Conservation (phyloP, 2,797 vertebrate genomes). For the Triplophysa yarkandensis region DNA sequence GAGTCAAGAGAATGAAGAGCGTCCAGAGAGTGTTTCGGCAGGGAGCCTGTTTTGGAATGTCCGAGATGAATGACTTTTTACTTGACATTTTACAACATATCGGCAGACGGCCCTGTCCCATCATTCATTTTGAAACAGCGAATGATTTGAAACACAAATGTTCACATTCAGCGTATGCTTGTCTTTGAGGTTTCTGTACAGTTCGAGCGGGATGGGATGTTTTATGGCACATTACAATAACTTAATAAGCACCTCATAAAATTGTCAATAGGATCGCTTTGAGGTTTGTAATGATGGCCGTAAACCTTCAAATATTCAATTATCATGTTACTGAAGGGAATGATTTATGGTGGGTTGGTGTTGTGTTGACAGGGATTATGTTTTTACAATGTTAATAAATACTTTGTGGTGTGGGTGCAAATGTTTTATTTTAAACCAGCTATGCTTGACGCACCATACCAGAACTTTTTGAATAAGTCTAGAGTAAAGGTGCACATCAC, state of each 20-base stretch:
- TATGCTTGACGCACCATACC: neutral
- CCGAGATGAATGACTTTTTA: conserved; percentile 15
- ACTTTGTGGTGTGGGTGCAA: neutral
- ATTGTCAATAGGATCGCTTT: conserved; percentile 31
- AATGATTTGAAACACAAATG: neutral
- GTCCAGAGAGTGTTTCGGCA: neutral
- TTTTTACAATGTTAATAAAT: conserved; percentile 1
- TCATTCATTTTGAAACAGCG: neutral
- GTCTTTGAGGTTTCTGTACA: conserved; percentile 3
- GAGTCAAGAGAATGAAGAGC: neutral
- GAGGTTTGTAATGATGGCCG: conserved; percentile 28
- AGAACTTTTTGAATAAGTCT: neutral
- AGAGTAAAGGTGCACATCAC: neutral
- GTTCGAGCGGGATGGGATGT: conserved; percentile 3
- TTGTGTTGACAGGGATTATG: neutral
- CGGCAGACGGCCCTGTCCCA: neutral
- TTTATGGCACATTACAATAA: conserved; percentile 33
- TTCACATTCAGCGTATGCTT: neutral
- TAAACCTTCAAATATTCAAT: conserved; percentile 22
- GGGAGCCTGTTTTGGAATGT: neutral
- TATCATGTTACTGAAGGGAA: conserved; percentile 2
- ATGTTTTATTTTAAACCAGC: neutral
- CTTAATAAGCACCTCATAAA: conserved; percentile 37
- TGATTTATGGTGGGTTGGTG: conserved; percentile 17
- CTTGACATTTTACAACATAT: conserved; percentile 13